These are phyloP conservation scores for Heliangelus exortis DNA, from an alignment of 2,797 vertebrate species.

Conservation along the genomic window DNA sequence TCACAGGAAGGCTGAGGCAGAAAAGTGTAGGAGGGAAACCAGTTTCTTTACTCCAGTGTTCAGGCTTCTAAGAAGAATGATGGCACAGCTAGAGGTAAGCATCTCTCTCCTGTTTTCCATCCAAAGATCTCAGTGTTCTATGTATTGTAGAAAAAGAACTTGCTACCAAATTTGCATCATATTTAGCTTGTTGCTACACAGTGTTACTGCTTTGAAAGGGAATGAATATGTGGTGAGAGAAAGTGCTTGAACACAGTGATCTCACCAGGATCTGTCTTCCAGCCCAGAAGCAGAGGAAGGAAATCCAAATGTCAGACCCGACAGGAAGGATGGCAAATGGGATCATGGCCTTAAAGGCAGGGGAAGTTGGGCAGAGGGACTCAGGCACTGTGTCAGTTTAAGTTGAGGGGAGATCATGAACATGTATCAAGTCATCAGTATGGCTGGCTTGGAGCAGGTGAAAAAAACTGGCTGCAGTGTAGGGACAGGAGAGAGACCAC, in stretches of 20 bases:
- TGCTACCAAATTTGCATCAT: background rate
- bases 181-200: background rate
- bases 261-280: background rate
- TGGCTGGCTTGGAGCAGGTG: background rate
- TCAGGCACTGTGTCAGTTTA: background rate
- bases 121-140: background rate
- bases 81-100: background rate
- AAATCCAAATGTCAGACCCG: background rate
- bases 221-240: background rate
- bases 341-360: background rate
- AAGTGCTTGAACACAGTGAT: background rate
- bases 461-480: background rate
- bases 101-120: background rate
- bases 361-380: background rate
- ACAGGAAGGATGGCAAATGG: fast-evolving
- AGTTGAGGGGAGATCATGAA: background rate
- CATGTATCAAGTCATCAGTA: background rate
- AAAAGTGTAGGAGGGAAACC: background rate
- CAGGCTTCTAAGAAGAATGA: background rate
- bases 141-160: background rate
- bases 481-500: background rate
- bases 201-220: background rate
- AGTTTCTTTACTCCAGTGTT: background rate
- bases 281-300: background rate
- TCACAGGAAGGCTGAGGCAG: background rate